These are phyloP conservation scores for Bambusicola thoracicus DNA, from an alignment of 2,113 vertebrate species.

Conservation along the genomic window DNA sequence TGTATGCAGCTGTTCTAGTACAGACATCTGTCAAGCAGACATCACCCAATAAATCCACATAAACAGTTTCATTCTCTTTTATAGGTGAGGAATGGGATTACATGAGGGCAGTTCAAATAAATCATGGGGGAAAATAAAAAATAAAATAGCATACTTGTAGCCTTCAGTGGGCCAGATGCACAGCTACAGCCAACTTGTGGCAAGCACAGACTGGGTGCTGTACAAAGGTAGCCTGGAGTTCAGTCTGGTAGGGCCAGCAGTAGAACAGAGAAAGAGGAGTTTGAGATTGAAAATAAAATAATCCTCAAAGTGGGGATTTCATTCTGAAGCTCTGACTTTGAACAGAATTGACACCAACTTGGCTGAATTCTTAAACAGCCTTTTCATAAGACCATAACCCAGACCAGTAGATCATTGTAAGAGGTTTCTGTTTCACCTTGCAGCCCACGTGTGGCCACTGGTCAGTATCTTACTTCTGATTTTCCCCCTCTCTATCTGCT, in stretches of 20 bases:
- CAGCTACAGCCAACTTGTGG: neutral
- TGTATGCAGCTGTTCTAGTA: slow-evolving; percentile 58
- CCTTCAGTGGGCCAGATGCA: slow-evolving; percentile 64
- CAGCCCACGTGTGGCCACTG: neutral
- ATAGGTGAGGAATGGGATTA: slow-evolving; percentile 78
- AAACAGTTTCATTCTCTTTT: slow-evolving; percentile 78
- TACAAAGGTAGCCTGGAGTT: slow-evolving; percentile 49
- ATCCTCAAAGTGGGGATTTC: neutral
- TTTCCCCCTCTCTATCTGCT: neutral
- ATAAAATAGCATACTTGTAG: slow-evolving; percentile 68
- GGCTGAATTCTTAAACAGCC: neutral
- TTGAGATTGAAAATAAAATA: neutral
- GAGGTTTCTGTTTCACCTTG: neutral
- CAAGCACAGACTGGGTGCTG: slow-evolving; percentile 8
- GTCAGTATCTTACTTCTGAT: neutral
- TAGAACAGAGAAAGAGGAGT: slow-evolving; percentile 22
- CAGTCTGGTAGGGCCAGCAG: too few species aligned
- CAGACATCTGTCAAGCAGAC: slow-evolving; percentile 83
- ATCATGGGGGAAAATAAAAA: slow-evolving; percentile 75
- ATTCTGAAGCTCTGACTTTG: neutral
- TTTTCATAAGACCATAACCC: neutral
- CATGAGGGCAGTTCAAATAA: slow-evolving; percentile 74
- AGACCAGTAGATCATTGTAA: neutral
- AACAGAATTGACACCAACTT: neutral
- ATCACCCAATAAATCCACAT: slow-evolving; percentile 69